These are phyloP conservation scores for Galago senegalensis DNA, from an alignment of 2,797 vertebrate species.

Conservation along the genomic window DNA sequence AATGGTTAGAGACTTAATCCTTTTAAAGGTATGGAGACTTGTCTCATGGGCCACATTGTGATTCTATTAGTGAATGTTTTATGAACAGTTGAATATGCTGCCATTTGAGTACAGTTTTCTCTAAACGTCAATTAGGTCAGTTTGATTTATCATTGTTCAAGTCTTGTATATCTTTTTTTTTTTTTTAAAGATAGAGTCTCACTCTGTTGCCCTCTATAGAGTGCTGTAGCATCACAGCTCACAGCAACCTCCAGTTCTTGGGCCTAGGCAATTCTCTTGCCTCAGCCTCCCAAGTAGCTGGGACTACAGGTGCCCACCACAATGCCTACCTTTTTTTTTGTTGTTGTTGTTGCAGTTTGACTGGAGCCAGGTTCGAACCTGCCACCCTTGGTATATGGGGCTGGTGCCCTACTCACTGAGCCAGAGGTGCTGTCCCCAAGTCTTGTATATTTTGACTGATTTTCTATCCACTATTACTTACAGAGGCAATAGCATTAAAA, in stretches of 20 bases:
- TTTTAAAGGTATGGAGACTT: conserved; percentile 17
- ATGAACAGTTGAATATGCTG: background rate
- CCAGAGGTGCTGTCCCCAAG: background rate
- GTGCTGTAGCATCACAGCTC: too few relatives aligned
- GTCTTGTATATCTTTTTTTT: background rate
- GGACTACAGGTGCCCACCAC: too few relatives aligned
- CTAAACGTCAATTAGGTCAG: background rate
- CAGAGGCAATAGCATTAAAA: background rate
- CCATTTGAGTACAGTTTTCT: background rate
- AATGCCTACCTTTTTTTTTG: too few relatives aligned
- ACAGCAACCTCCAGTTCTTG: too few relatives aligned
- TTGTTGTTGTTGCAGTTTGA: too few relatives aligned
- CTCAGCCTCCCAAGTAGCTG: too few relatives aligned
- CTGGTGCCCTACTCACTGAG: too few relatives aligned
- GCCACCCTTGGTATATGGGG: too few relatives aligned
- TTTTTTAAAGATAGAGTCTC: too few relatives aligned
- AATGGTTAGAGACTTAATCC: background rate
- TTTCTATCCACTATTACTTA: background rate
- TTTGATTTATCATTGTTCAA: background rate
- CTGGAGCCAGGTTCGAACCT: too few relatives aligned
- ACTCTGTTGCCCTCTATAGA: too few relatives aligned
- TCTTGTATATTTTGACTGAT: background rate
- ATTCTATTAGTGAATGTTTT: background rate
- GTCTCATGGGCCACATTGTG: background rate
- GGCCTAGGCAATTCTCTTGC: too few relatives aligned